These are phyloP conservation scores for Onchidella celtica DNA, from an alignment of 2,888 invertebrate genomes.

Conservation along the genomic window DNA sequence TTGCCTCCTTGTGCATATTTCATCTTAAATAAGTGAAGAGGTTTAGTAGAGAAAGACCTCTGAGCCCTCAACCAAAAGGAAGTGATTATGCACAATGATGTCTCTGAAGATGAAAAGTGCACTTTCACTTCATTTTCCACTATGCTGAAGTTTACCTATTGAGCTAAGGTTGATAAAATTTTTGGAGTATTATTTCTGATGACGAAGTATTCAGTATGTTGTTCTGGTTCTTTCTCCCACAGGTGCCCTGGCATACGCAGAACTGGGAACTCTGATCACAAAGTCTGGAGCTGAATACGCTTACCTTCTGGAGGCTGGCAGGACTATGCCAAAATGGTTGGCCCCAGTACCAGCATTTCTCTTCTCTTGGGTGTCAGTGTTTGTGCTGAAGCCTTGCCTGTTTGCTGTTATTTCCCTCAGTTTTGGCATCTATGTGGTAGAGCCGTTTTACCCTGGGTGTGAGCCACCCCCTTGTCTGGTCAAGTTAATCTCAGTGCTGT, in stretches of 20 bases:
- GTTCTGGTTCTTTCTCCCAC: conserved; percentile 27
- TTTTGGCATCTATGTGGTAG: conserved; percentile 75
- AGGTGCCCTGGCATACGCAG: conserved; percentile 91
- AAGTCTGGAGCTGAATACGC: conserved; percentile 91
- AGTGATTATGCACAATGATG: too few relatives aligned
- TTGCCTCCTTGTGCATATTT: too few relatives aligned
- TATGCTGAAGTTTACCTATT: too few relatives aligned
- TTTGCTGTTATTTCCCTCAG: conserved; percentile 82
- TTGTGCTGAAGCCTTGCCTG: conserved; percentile 79
- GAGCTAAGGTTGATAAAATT: too few relatives aligned
- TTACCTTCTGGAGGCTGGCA: conserved; percentile 81
- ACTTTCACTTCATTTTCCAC: too few relatives aligned
- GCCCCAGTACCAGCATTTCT: conserved; percentile 81
- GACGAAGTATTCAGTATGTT: too few relatives aligned
- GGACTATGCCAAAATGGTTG: conserved; percentile 59
- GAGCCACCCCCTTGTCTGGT: conserved; percentile 64
- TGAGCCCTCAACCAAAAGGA: too few relatives aligned
- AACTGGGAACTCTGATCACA: conserved; percentile 89
- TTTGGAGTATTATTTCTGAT: too few relatives aligned
- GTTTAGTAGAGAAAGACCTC: too few relatives aligned
- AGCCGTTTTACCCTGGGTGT: conserved; percentile 73
- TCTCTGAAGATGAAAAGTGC: too few relatives aligned
- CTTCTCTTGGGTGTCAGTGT: conserved; percentile 84
- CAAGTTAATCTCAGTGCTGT: conserved; percentile 67
- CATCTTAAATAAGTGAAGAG: too few relatives aligned